These are phyloP conservation scores for Ceuthmochares aereus DNA, from an alignment of 2,113 vertebrate genomes.

Conservation along the genomic window DNA sequence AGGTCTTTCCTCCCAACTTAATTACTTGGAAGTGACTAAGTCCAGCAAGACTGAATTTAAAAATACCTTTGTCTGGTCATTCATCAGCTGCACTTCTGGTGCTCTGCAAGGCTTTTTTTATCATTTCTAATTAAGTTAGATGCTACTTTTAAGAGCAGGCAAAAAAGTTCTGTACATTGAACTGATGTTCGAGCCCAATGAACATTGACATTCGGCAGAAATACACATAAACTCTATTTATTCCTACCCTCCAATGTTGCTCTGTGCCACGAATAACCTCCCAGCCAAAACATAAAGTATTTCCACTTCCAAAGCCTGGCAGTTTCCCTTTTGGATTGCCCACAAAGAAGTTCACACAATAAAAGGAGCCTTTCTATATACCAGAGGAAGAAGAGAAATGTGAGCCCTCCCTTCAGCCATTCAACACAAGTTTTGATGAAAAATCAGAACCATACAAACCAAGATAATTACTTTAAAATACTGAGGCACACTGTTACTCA, in stretches of 20 bases:
- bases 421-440: not conserved
- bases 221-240: not conserved
- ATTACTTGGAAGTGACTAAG: conserved; percentile 26
- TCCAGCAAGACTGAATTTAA: not conserved
- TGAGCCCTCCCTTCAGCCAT: not conserved
- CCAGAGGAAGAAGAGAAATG: not conserved
- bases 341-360: conserved; percentile 26
- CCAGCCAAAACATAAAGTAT: not conserved
- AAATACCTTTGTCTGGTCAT: conserved; percentile 5
- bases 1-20: conserved; percentile 12
- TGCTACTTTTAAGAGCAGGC: not conserved
- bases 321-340: conserved; percentile 3
- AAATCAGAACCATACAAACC: not conserved
- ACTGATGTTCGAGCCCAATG: not conserved
- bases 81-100: not conserved
- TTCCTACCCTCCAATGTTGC: not conserved
- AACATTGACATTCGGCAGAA: not conserved
- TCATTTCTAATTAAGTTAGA: not conserved
- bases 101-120: not conserved
- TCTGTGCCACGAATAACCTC: not conserved
- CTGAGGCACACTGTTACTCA: not conserved
- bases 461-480: not conserved
- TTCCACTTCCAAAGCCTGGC: not conserved
- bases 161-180: not conserved
- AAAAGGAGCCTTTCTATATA: not conserved